phyloP scores from a whole-genome alignment of 2,113 vertebrate genomes.

The Narcine bancroftii region DNA sequence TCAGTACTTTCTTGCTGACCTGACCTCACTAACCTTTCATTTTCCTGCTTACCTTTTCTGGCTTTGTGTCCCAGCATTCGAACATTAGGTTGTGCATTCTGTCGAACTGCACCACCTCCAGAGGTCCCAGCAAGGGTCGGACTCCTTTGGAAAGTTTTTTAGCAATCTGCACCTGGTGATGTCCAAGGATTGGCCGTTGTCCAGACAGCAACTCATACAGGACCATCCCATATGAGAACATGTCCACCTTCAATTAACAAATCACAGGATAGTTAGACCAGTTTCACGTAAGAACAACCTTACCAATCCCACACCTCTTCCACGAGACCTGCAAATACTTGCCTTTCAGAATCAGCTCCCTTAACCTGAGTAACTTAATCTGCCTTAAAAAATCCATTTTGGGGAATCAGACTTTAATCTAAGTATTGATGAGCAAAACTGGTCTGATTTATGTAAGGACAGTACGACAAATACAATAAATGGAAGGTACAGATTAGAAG shows the following conservation, averaged over 20 bases:
- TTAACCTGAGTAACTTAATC: too few species aligned
- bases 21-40: not conserved
- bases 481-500: too few species aligned
- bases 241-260: constrained; percentile 70
- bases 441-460: too few species aligned
- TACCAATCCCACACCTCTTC: too few species aligned
- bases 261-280: not conserved
- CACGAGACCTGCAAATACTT: too few species aligned
- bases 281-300: too few species aligned
- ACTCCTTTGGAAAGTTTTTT: constrained; percentile 89
- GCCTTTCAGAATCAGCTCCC: too few species aligned
- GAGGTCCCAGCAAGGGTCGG: constrained; percentile 71
- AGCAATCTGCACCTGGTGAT: constrained; percentile 85
- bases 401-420: too few species aligned
- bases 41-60: constrained; percentile 74
- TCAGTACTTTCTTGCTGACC: not conserved
- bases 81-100: constrained; percentile 75
- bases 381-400: too few species aligned
- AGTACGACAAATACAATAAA: too few species aligned
- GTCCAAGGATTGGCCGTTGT: constrained; percentile 71
- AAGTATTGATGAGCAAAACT: too few species aligned
- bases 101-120: constrained; percentile 79
- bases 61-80: constrained; percentile 93
- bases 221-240: constrained; percentile 98
- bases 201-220: constrained; percentile 86